Conservation (phyloP, 2,888 invertebrate genomes). For the Thymelicus acteon region DNA sequence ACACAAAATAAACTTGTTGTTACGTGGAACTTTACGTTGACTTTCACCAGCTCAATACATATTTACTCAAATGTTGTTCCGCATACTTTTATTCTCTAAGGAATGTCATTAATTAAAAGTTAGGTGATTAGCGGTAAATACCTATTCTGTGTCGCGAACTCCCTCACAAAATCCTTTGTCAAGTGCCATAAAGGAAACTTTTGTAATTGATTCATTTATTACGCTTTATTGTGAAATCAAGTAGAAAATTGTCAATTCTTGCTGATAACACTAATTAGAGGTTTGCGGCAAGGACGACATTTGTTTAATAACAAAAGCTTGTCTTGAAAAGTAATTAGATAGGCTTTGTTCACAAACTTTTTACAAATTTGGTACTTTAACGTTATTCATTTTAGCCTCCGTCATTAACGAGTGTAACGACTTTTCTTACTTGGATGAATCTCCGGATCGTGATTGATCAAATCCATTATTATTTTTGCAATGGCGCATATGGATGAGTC, state of each 20-base stretch:
- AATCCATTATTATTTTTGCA: no score
- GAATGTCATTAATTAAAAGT: slow-evolving; percentile 72
- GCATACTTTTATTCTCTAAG: slow-evolving; percentile 57
- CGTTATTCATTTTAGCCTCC: neutral
- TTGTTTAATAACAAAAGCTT: no score
- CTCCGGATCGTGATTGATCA: no score
- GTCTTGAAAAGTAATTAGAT: no score
- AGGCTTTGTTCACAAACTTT: no score
- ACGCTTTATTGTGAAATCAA: slow-evolving; percentile 45
- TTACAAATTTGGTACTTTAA: neutral
- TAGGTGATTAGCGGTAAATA: slow-evolving; percentile 69
- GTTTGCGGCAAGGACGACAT: neutral
- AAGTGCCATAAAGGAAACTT: slow-evolving; percentile 50
- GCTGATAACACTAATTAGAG: slow-evolving; percentile 23
- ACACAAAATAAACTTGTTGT: no score
- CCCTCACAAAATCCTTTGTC: slow-evolving; percentile 56
- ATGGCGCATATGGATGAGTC: no score
- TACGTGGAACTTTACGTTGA: neutral
- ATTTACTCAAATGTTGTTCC: slow-evolving; percentile 20
- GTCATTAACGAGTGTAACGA: no score
- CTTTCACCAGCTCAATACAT: slow-evolving; percentile 11
- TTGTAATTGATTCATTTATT: slow-evolving; percentile 44
- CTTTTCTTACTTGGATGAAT: no score
- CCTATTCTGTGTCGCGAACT: slow-evolving; percentile 57
- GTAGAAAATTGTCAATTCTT: slow-evolving; percentile 57